Base-by-base conservation (phyloP, 2,888 invertebrate genomes). In the Clepsis dumicolana region DNA sequence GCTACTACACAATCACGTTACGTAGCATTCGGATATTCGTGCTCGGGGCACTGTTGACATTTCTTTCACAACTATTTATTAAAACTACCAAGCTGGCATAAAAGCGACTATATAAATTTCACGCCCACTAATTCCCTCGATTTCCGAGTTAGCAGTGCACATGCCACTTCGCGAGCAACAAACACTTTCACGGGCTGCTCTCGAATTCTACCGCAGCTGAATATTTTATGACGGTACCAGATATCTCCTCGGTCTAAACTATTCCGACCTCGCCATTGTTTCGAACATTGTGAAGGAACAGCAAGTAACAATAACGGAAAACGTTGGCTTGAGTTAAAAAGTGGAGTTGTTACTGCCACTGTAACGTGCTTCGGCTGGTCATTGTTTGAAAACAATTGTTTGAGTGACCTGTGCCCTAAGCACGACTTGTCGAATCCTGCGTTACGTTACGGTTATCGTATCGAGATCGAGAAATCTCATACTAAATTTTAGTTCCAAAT, bases 181-280 rank as follows among this genome's bases (percentile, higher is more conserved):
- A 35, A 35, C 21, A 29, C 29, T 25, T 52, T 18, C 48, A 32
- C 8, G 2, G 16, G 32, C 48, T 32, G 35, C 29, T 44, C 41
- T 44, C 24, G 29, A 29, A 54, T 54, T 29, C 54, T 18, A 25
- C 54, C 18, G 10, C 54, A 14, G 38, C 54, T 54, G 4, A 53
- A 63, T 53, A 24, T 64, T 64, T 41, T 27, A 54, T 24, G 29
- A 41, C 14, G 44, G 63, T 7, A 29, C 41, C 52, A 38, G 38
- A 64, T 44, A 54, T 64, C 41, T 44, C 29, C 32, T 53, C 63
- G 18, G 12, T 63, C 27, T 44, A 54, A 64, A 29, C 41, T 64
- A 54, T 41, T 44, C 54, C 53, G 63, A 56, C 38, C 41, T 64
- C 52, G 7, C 24, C 24, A 48, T 56, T 56, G 64, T 64, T 48